Evolutionary conservation across 2,888 invertebrate genomes (phyloP).

Genomic region (Andrena fulva): DNA sequence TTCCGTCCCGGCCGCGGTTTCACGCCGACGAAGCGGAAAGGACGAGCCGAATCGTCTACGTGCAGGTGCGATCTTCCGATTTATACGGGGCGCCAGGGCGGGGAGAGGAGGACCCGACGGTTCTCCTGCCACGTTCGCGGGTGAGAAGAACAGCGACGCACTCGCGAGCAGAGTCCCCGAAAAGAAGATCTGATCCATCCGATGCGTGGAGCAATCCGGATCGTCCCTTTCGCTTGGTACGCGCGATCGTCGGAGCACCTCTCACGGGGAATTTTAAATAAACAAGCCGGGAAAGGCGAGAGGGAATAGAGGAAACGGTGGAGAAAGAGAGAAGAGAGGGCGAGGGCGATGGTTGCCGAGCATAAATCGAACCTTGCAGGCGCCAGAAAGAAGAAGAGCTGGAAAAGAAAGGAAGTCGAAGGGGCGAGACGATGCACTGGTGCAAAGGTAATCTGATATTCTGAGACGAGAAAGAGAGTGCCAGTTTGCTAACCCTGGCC

Average conservation of each 20-base stretch:
- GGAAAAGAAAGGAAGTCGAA: constrained; percentile 69
- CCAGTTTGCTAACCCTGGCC: constrained; percentile 81
- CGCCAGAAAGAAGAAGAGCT: constrained; percentile 60
- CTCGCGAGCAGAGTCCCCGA: constrained; percentile 4
- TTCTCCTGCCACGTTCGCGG: not conserved
- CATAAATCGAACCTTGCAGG: constrained; percentile 61
- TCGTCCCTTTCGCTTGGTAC: constrained; percentile 31
- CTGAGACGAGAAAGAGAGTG: constrained; percentile 70
- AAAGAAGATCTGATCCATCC: not conserved
- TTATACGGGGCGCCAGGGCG: not conserved
- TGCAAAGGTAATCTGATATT: constrained; percentile 78
- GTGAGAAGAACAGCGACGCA: not conserved
- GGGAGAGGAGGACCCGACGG: not conserved
- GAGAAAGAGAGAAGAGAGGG: not conserved
- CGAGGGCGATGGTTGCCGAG: constrained; percentile 10
- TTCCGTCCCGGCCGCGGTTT: not conserved
- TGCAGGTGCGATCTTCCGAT: not conserved
- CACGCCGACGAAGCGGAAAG: not conserved
- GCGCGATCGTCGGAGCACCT: constrained; percentile 14
- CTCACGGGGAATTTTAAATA: constrained; percentile 17
- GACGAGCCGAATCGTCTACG: constrained; percentile 8
- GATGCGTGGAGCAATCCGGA: constrained; percentile 19
- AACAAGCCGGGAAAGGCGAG: constrained; percentile 7
- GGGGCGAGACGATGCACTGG: constrained; percentile 68
- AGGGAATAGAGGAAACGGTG: not conserved